Percentiles rank a stretch among this genome's conserved stretches.
Conservation (phyloP, 2,113 vertebrate genomes). For the Notiomystis cincta region DNA sequence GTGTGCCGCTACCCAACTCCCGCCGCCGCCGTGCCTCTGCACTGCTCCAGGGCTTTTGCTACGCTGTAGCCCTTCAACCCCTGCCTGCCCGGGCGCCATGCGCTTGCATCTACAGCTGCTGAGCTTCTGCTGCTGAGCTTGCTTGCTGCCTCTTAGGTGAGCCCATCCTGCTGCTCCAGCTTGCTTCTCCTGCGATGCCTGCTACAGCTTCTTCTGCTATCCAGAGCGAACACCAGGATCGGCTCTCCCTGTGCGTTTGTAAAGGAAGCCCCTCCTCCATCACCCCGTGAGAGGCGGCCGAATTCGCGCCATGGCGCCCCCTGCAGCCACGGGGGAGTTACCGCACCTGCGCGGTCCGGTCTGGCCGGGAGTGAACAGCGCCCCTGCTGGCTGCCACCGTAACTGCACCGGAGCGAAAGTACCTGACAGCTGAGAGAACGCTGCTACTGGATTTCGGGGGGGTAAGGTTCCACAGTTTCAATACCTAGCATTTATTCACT, state of each 20-base stretch:
- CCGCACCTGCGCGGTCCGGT: too few relatives aligned
- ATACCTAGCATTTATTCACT: not conserved
- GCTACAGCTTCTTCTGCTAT: too few relatives aligned
- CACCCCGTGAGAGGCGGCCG: fast-evolving
- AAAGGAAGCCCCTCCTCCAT: not conserved
- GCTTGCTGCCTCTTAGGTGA: too few relatives aligned
- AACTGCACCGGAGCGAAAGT: not conserved
- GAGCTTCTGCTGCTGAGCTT: too few relatives aligned
- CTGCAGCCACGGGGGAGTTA: not conserved
- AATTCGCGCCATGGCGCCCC: not conserved
- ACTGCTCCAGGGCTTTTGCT: too few relatives aligned
- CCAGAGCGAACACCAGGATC: not conserved
- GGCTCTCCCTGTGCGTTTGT: too few relatives aligned
- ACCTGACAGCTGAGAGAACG: fast-evolving
- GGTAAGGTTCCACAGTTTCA: not conserved
- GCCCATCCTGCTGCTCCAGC: too few relatives aligned
- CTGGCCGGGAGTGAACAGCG: not conserved
- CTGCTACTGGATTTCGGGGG: not conserved
- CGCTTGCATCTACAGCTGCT: too few relatives aligned
- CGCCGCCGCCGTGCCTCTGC: too few relatives aligned
- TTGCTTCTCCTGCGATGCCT: too few relatives aligned
- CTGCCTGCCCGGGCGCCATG: too few relatives aligned
- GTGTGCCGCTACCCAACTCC: not conserved
- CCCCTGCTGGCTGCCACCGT: not conserved
- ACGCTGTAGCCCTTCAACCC: too few relatives aligned